Evolutionary conservation across 2,888 invertebrate species (phyloP).

Genomic region (Teleiodes luculella): DNA sequence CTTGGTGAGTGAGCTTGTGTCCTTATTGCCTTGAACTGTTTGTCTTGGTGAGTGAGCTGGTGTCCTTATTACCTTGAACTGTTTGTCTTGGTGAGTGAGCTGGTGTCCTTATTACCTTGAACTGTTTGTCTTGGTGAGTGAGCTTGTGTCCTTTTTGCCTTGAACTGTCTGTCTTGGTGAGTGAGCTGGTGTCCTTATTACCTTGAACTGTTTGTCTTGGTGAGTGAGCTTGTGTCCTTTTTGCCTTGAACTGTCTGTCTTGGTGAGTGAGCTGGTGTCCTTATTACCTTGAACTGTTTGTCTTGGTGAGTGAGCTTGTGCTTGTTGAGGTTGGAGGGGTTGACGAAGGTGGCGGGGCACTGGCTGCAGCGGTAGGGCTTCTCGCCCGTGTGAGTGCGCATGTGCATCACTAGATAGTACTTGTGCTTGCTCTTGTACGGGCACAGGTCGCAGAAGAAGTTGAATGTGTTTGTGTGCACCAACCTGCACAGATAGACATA

Average conservation of each 20-base stretch:
- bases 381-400: slow-evolving; percentile 77
- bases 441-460: slow-evolving; percentile 72
- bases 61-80: no score
- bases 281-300: slow-evolving; percentile 63
- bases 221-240: slow-evolving; percentile 81
- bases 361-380: slow-evolving; percentile 69
- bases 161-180: no score
- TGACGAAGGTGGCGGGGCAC: slow-evolving; percentile 80
- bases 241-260: no score
- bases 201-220: slow-evolving; percentile 70
- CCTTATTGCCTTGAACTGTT: no score
- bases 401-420: slow-evolving; percentile 74
- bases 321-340: slow-evolving; percentile 82
- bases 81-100: no score
- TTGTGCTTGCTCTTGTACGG: slow-evolving; percentile 74
- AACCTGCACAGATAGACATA: slow-evolving; percentile 45
- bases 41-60: no score
- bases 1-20: no score
- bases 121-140: slow-evolving; percentile 76
- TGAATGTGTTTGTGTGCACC: slow-evolving; percentile 70
- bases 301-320: slow-evolving; percentile 80
- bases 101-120: no score
- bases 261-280: no score
- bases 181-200: no score
- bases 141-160: no score